Evolutionary conservation across 92 coral and sea anemone species (phyloP).

Genomic region (Epizoanthus ramosus): DNA sequence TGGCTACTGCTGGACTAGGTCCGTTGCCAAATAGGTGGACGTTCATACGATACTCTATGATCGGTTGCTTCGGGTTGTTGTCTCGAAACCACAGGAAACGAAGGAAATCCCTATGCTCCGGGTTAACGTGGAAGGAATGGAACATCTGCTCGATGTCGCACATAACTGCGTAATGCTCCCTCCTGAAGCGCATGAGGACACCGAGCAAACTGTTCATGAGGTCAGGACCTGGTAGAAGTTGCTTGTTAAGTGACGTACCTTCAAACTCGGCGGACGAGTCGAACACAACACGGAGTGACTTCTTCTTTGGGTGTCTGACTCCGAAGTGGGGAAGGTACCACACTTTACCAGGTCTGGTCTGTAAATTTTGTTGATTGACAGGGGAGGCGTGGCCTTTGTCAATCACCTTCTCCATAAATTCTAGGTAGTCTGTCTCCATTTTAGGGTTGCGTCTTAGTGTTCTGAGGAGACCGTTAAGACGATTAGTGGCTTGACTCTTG

Average conservation of each 20-base stretch:
- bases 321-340: constrained; percentile 41
- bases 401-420: constrained; percentile 11
- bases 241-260: constrained; percentile 24
- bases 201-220: constrained; percentile 45
- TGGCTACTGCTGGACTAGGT: constrained; percentile 44
- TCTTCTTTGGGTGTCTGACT: constrained; percentile 36
- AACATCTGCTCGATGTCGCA: constrained; percentile 52
- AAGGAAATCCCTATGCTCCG: constrained; percentile 39
- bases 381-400: constrained; percentile 30
- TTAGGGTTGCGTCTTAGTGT: not conserved
- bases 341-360: not conserved
- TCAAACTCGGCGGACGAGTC: constrained; percentile 36
- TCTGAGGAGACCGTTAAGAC: not conserved
- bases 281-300: constrained; percentile 46
- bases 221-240: constrained; percentile 27
- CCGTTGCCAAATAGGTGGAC: constrained; percentile 52
- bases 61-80: constrained; percentile 19
- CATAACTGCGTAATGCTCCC: constrained; percentile 38
- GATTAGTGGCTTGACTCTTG: constrained; percentile 1
- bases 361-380: not conserved
- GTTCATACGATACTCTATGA: constrained; percentile 45
- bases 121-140: constrained; percentile 39
- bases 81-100: constrained; percentile 50
- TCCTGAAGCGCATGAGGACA: constrained; percentile 39
- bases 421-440: constrained; percentile 26